These are phyloP conservation scores for Microtus montanus DNA, from an alignment of 2,113 vertebrate species.

Conservation along the genomic window DNA sequence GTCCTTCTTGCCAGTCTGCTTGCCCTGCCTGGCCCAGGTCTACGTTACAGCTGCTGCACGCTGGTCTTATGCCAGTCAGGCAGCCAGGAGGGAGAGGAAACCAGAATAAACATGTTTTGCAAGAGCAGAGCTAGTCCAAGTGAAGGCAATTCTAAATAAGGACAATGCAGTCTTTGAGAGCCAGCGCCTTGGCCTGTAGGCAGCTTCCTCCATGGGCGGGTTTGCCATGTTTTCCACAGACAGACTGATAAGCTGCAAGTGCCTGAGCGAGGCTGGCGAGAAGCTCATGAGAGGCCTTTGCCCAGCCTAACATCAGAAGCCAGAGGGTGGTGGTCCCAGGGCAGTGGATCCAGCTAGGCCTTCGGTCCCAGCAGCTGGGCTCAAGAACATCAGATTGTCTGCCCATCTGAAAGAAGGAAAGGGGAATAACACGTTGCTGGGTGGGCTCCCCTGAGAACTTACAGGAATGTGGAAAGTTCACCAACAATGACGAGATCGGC, in stretches of 20 bases:
- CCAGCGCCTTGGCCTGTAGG: conserved; percentile 34
- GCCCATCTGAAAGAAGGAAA: background rate
- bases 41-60: conserved; percentile 24
- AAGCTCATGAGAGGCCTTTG: conserved; percentile 3
- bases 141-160: conserved; percentile 80
- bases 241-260: conserved; percentile 61
- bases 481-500: background rate
- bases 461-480: background rate
- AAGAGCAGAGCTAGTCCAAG: conserved; percentile 68
- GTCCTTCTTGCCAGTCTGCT: background rate
- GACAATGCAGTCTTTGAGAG: conserved; percentile 63
- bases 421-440: background rate
- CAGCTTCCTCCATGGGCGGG: conserved; percentile 48
- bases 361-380: conserved; percentile 3
- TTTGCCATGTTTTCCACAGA: conserved; percentile 64
- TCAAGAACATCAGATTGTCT: background rate
- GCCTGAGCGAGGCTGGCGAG: conserved; percentile 35
- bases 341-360: background rate
- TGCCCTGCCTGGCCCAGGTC: conserved; percentile 27
- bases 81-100: conserved; percentile 75
- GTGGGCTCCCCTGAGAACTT: background rate
- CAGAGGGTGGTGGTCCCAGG: background rate
- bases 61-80: conserved; percentile 44
- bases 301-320: background rate
- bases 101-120: conserved; percentile 81